Evolutionary conservation across 2,113 vertebrate genomes (phyloP), one percentile per base, ranked within the genome.

Genomic region (Macrotis lagotis): DNA sequence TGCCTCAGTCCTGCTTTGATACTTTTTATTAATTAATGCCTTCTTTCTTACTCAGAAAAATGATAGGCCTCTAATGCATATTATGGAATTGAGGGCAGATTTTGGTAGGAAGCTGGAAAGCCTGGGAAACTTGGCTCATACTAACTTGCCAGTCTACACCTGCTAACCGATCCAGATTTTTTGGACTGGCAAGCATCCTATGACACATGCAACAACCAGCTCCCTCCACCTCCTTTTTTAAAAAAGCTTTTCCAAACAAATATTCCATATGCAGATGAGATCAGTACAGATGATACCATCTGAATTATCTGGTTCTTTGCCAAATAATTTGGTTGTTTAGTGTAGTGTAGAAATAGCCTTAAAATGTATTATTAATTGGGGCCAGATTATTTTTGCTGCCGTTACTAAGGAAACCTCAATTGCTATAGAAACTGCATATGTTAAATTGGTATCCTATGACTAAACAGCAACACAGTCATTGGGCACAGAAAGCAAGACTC

Each of bases 331-430:
- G 91, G 94, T 51, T 97, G 94, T 94, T 96, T 94, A 50, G 95
- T 53, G 59, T 92, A n/a, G 96, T 95, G 95, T 51, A 97, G 95
- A 94, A 95, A 95, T 94, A 96, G 96, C 93, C 96, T 95, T 95
- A 95, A 97, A 97, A 98, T 98, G 97, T 94, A 97, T 98, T 97
- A 98, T 97, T 98, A 97, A 97, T 98, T 97, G 97, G 91, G 96
- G 94, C 96, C 91, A 91, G 96, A 97, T 97, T 98, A 97, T 98
- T 97, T 98, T 95, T 97, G 96, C 97, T 95, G 95, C 95, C 26
- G 97, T 97, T 98, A 95, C 97, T 97, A 98, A 96, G 97, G 97
- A 96, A 97, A 98, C 97, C 97, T 97, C 94, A 89, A 96, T 98
- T 98, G 97, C 97, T 96, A 98, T 97, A 97, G 97, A 96, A 97